A percentile compares a stretch with the other conserved stretches of the same genome.
Conservation (phyloP, 2,113 vertebrate species). For the Sylvietta virens region DNA sequence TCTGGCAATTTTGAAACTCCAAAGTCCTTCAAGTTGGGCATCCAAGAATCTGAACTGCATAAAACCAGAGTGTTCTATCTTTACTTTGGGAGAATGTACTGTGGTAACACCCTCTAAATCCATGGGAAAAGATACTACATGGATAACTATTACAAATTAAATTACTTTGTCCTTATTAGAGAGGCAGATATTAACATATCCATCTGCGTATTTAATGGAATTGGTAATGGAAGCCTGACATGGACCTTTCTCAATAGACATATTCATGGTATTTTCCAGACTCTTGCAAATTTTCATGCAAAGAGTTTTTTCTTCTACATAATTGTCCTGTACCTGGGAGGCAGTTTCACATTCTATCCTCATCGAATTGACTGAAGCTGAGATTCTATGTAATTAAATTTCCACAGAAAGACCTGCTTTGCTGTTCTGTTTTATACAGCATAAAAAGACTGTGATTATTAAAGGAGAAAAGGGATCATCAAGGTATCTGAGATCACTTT, state of each 20-base stretch:
- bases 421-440: background rate
- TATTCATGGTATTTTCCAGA: background rate
- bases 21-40: background rate
- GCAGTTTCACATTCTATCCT: slow-evolving; percentile 5
- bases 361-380: background rate
- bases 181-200: background rate
- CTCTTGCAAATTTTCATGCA: background rate
- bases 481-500: background rate
- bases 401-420: background rate
- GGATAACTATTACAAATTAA: background rate
- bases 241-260: background rate
- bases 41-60: background rate
- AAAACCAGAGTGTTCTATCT: background rate
- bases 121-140: background rate
- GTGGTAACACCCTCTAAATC: background rate
- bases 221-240: background rate
- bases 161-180: background rate
- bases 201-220: background rate
- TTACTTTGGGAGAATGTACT: background rate
- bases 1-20: background rate
- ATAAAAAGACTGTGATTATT: background rate
- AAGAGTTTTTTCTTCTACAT: background rate
- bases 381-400: background rate
- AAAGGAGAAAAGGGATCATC: background rate
- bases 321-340: background rate